phyloP scores from a whole-genome alignment of 2,888 invertebrate species.

The Philereme vetulata region DNA sequence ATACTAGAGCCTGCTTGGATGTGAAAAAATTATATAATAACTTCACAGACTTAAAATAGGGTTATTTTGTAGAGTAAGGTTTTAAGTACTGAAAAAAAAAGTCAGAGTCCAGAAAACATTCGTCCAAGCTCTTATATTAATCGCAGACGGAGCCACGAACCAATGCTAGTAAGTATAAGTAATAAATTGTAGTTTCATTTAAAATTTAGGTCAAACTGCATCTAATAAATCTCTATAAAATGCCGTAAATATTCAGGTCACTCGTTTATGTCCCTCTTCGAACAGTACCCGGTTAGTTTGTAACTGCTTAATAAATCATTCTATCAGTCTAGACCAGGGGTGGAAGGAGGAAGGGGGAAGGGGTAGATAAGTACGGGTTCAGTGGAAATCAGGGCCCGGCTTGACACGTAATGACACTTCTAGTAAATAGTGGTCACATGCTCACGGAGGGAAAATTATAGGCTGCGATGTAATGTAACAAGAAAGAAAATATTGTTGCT shows the following conservation, averaged over 20 bases:
- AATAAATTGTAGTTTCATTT: conserved; percentile 13
- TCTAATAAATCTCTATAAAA: conserved; percentile 21
- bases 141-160: too few relatives aligned
- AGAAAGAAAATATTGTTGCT: conserved; percentile 13
- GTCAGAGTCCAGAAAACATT: too few relatives aligned
- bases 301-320: conserved; percentile 45
- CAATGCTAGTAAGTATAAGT: neutral
- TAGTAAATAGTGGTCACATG: conserved; percentile 9
- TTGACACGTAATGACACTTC: conserved; percentile 17
- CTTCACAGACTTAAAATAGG: too few relatives aligned
- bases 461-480: conserved; percentile 12
- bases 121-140: too few relatives aligned
- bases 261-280: conserved; percentile 35
- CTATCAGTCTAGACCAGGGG: conserved; percentile 33
- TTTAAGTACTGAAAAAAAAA: too few relatives aligned
- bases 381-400: conserved; percentile 20
- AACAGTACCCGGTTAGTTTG: conserved; percentile 38
- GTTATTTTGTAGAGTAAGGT: too few relatives aligned
- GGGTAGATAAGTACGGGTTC: conserved; percentile 14
- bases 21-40: too few relatives aligned
- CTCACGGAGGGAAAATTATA: conserved; percentile 21
- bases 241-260: conserved; percentile 16
- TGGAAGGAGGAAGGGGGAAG: neutral
- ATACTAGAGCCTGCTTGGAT: too few relatives aligned
- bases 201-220: conserved; percentile 27